Percentiles rank a stretch among this genome's conserved stretches.
These are phyloP conservation scores for Oncorhynchus kisutch DNA, from an alignment of 2,113 vertebrate genomes.

Conservation along the genomic window DNA sequence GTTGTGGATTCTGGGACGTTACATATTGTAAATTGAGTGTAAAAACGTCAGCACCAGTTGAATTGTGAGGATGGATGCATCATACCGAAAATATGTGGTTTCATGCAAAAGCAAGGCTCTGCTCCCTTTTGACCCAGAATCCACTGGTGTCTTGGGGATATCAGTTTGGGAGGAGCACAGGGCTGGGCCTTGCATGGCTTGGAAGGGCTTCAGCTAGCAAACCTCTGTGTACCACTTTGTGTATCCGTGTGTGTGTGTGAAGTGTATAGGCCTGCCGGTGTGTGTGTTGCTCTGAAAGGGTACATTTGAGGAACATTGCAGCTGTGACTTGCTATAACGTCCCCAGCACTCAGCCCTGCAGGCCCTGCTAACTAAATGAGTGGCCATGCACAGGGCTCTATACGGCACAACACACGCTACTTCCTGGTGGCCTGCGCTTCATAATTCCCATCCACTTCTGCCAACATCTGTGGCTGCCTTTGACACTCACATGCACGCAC, in stretches of 20 bases:
- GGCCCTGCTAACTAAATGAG: no score
- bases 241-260: no score
- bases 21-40: conserved; percentile 59
- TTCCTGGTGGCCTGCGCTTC: not conserved
- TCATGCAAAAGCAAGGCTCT: conserved; percentile 41
- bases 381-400: no score
- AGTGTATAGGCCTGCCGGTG: not conserved
- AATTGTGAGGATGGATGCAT: conserved; percentile 47
- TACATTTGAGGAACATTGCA: not conserved
- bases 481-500: not conserved
- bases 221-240: no score
- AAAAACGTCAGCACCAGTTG: conserved; percentile 57
- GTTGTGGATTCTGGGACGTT: conserved; percentile 51
- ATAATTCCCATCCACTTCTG: not conserved
- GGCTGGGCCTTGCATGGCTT: not conserved
- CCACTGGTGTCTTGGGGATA: conserved; percentile 21
- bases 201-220: no score
- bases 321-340: no score
- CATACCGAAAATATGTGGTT: conserved; percentile 55
- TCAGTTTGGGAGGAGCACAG: conserved; percentile 17
- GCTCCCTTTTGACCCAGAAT: conserved; percentile 31
- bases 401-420: no score
- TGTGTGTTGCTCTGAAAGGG: not conserved
- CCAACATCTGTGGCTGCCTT: not conserved
- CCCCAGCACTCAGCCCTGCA: no score